Evolutionary conservation across 2,888 invertebrate species (phyloP).

Genomic region (Drosophila sordidapex): DNA sequence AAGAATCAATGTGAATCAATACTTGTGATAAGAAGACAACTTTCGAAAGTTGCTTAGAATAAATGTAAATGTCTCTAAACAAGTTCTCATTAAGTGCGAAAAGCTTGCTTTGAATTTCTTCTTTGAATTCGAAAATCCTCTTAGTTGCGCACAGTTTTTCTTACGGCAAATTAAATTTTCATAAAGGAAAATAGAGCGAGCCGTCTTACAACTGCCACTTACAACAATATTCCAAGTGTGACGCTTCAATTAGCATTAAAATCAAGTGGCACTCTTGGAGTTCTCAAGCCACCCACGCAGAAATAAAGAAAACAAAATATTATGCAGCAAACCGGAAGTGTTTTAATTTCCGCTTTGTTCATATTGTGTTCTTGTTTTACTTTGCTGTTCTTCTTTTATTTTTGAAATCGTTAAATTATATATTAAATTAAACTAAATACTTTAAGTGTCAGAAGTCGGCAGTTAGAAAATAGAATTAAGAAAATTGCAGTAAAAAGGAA

Average conservation of each 20-base stretch:
- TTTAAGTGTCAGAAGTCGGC: conserved; percentile 62
- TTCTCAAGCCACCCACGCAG: conserved; percentile 13
- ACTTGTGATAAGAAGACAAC: not conserved
- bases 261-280: conserved; percentile 37
- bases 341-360: conserved; percentile 77
- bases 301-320: conserved; percentile 24
- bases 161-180: conserved; percentile 8
- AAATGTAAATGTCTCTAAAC: not conserved
- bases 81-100: not conserved
- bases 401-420: conserved; percentile 2
- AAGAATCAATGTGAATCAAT: not conserved
- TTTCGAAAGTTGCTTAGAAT: too few species aligned
- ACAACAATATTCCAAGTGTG: conserved; percentile 31
- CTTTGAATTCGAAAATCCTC: not conserved
- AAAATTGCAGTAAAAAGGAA: conserved; percentile 7
- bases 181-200: conserved; percentile 8
- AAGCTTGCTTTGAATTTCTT: not conserved
- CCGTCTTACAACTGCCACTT: conserved; percentile 11
- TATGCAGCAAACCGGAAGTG: conserved; percentile 74
- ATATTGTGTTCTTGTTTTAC: conserved; percentile 37
- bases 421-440: conserved; percentile 76
- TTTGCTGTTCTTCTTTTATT: conserved; percentile 34
- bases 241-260: conserved; percentile 72
- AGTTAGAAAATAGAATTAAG: conserved; percentile 41
- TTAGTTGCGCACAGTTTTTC: conserved; percentile 2